A percentile compares a stretch with the other conserved stretches of the same genome.
phyloP scores from a whole-genome alignment of 2,888 invertebrate genomes.

The Aromia moschata region DNA sequence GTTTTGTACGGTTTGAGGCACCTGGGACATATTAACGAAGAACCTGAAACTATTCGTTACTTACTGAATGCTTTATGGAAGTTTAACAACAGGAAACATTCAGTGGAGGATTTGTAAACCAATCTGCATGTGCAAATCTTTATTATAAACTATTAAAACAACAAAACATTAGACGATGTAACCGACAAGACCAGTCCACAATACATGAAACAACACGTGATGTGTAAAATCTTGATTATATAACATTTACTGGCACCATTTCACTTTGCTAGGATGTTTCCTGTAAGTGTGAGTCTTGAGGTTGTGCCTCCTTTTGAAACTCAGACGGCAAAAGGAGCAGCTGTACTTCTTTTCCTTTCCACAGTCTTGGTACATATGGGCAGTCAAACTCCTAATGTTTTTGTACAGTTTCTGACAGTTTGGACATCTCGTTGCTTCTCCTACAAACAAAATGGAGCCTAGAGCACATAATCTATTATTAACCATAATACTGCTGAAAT shows the following conservation, averaged over 20 bases:
- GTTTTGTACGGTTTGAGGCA: conserved; percentile 42
- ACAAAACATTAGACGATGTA: too few species aligned
- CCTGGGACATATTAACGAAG: conserved; percentile 30
- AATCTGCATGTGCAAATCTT: too few species aligned
- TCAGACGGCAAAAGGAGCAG: conserved; percentile 40
- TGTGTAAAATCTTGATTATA: too few species aligned
- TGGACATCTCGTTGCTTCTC: conserved; percentile 34
- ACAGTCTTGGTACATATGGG: conserved; percentile 52
- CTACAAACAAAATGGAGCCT: conserved; percentile 6
- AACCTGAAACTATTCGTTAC: conserved; percentile 29
- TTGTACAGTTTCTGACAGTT: conserved; percentile 46
- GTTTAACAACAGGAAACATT: too few species aligned
- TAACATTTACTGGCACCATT: too few species aligned
- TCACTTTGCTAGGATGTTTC: conserved; percentile 27
- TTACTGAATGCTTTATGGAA: too few species aligned
- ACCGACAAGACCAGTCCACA: too few species aligned
- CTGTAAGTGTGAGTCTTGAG: conserved; percentile 42
- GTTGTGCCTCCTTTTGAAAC: conserved; percentile 45
- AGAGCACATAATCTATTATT: too few species aligned
- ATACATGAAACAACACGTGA: too few species aligned
- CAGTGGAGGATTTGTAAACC: too few species aligned
- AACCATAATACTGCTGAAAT: too few species aligned
- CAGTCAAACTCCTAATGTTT: conserved; percentile 41
- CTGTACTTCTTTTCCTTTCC: conserved; percentile 53
- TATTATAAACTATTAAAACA: too few species aligned